phyloP scores from a whole-genome alignment of 2,888 invertebrate genomes.

The Psococerastis gibbosa region DNA sequence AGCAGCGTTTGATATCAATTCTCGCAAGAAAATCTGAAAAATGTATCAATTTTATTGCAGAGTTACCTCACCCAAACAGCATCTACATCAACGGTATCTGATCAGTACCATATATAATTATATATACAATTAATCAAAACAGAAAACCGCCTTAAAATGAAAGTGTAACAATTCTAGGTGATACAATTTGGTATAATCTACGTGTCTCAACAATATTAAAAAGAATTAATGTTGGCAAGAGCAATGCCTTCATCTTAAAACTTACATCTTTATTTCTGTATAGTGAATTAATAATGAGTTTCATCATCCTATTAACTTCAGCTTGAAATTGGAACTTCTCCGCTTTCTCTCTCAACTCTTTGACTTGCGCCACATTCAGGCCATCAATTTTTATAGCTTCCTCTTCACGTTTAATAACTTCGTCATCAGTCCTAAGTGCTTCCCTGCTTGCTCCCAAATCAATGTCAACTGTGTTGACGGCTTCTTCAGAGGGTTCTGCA shows the following conservation, averaged over 20 bases:
- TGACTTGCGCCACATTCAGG: constrained; percentile 81
- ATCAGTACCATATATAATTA: too few relatives aligned
- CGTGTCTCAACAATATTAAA: too few relatives aligned
- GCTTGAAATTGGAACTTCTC: constrained; percentile 88
- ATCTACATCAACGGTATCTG: too few relatives aligned
- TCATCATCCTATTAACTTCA: constrained; percentile 99
- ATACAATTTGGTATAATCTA: too few relatives aligned
- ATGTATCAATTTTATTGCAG: too few relatives aligned
- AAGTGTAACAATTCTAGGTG: too few relatives aligned
- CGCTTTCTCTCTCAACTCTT: constrained; percentile 73
- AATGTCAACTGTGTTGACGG: constrained; percentile 44
- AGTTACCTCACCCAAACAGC: too few relatives aligned
- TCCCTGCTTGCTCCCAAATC: constrained; percentile 74
- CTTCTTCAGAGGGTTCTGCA: constrained; percentile 19
- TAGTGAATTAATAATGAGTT: constrained; percentile 96
- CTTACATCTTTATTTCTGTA: constrained; percentile 92
- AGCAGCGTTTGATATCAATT: constrained; percentile 96
- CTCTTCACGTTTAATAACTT: constrained; percentile 77
- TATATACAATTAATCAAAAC: too few relatives aligned
- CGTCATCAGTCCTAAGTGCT: constrained; percentile 84
- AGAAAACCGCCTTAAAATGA: too few relatives aligned
- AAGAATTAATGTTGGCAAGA: too few relatives aligned
- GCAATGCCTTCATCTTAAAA: too few relatives aligned
- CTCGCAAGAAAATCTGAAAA: constrained; percentile 78
- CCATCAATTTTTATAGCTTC: constrained; percentile 93